Evolutionary conservation across 2,797 vertebrate species (phyloP), one percentile per base, ranked within the genome.

Genomic region (Sebastes dallii): DNA sequence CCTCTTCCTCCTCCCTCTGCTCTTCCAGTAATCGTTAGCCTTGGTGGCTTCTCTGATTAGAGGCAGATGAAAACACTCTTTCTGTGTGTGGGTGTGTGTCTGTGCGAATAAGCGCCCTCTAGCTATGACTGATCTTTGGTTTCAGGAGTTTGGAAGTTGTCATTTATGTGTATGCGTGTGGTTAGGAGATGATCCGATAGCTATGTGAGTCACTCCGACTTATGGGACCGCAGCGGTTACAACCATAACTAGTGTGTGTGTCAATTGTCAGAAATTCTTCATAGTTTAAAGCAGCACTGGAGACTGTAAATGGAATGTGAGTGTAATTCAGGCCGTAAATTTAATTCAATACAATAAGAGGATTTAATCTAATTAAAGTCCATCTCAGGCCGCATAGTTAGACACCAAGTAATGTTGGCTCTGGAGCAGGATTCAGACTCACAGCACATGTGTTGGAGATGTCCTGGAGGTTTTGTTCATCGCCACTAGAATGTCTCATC

Each of bases 1-100:
- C 81, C 58, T 27, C 29, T 5, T 62, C 58, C 14, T 61, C 64
- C 56, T 50, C 77, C 18, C 18, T 62, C 71, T 73, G 27, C 66
- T 83, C 77, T 92, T 93, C 90, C 90, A 83, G 89, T 90, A 91
- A 92, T 86, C 32, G 83, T 85, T 84, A 85, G 87, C 86, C 82
- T 86, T 90, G 71, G 46, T 77, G 87, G 86, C 69, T 80, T 91
- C 80, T 79, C 80, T 92, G 87, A 94, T 94, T 91, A 83, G 79
- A 92, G 80, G 75, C 92, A 90, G 90, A 93, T 91, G 89, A 91
- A 87, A 85, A 86, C 75, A 55, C 46, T 77, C 27, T 39, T 14
- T 72, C 6, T 76, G 56, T 65, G 59, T 66, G 52, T 64, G 46
- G 54, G 72, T 72, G 52, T 80, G 66, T 81, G 36, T 69, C n/a